Evolutionary conservation across 1,140 invertebrate genomes (phyloP), one percentile per base, ranked within the genome.

Genomic region (Octopus sinensis): DNA sequence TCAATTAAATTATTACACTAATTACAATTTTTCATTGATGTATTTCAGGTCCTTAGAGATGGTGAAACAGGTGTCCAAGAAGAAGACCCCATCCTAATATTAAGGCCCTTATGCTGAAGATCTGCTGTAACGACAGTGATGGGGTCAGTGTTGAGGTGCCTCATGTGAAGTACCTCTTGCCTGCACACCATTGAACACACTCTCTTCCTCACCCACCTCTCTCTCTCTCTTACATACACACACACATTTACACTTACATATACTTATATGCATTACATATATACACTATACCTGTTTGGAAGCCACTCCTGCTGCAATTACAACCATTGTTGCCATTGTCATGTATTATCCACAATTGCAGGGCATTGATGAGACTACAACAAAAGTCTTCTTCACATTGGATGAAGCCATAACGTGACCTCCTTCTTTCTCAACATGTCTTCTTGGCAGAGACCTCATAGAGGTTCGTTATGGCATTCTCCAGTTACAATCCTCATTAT

Each of bases 101-200:
- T 23, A 93, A 94, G 83, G 96, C 97, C 10, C 91, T 99, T 53
- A 98, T 99, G 10, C 96, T 99, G 88, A 98, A 99, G 91, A 92
- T 99, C 78, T 91, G 97, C 90, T 92, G 91, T 83, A 96, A 99
- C 90, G 92, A 93, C 85, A 92, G 92, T 4, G 94, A 96, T 82
- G 98, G 96, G 76, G 95, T 98, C 86, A 98, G 99, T 91, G 96
- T 99, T 30, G 98, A 99, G 91, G 97, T 99, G 77, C 98, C 98
- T 43, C 99, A 98, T 91, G 96, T 99, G 53, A 95, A 96, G 85
- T 99, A 99, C 90, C 96, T 94, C 84, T 92, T 98, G 7, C 90
- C 88, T 12, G 56, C 54, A 13, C 12, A 80, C 68, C 68, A 71
- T 71, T 71, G 56, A 79, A 54, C n/a, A 51, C 43, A n/a, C n/a